A percentile compares a stretch with the other conserved stretches of the same genome.
phyloP scores from a whole-genome alignment of 2,113 vertebrate species.

The Ginglymostoma cirratum region DNA sequence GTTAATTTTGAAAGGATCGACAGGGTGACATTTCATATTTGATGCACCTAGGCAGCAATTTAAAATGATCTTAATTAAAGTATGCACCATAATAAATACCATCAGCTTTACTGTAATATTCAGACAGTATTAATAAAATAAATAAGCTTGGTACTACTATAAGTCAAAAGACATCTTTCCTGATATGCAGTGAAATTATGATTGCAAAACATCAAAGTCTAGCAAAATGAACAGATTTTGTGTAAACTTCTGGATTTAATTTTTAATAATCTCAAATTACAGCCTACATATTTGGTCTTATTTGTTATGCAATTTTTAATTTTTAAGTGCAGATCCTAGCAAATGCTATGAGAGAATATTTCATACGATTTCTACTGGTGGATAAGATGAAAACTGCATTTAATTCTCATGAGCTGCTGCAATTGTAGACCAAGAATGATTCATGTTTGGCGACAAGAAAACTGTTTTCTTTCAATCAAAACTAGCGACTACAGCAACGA shows the following conservation, averaged over 20 bases:
- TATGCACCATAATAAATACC: slow-evolving; percentile 6
- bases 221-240: background rate
- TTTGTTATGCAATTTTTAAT: background rate
- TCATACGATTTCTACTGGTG: background rate
- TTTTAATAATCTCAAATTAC: background rate
- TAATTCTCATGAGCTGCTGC: background rate
- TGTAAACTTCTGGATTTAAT: background rate
- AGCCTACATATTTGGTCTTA: background rate
- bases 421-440: background rate
- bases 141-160: background rate
- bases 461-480: background rate
- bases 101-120: background rate
- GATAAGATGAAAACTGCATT: background rate
- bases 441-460: background rate
- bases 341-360: background rate
- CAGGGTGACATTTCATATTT: background rate
- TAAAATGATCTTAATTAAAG: slow-evolving; percentile 9
- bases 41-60: background rate
- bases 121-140: background rate
- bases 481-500: background rate
- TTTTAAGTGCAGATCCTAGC: background rate
- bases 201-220: slow-evolving; percentile 27
- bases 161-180: background rate
- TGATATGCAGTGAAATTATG: background rate
- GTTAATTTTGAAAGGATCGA: background rate